Base-by-base conservation (phyloP, 1,140 invertebrate species). In the Aphidius gifuensis region DNA sequence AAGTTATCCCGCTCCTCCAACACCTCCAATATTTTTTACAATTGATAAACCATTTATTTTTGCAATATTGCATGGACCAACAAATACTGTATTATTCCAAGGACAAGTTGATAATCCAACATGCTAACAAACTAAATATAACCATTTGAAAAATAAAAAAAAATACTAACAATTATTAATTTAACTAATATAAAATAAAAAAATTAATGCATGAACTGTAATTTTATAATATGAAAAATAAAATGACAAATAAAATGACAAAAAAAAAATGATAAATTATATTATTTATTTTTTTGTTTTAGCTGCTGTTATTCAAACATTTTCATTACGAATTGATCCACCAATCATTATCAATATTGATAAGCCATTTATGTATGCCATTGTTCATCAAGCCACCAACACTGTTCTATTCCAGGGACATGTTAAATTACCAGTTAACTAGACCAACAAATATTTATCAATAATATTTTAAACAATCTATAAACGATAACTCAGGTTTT, bases 341-440 rank as follows among this genome's bases (percentile, higher is more conserved):
- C 53, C 53, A 43, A 55, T 55, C 11, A 43, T 11, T 16, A 11
- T 55, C 9, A 11, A 43, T 16, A 21, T 55, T 55, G 40, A 55
- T 40, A 55, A 16, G n/a, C 53, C 56, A 23, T 58, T 58, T 39
- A 39, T 47, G 32, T 58, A 47, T 38, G 21, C 44, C n/a, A 58
- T 58, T 38, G 50, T 60, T 46, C 60, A 5, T 11, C 21, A 8
- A 56, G 23, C 38, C 0, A 47, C 46, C 45, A 58, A 61, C n/a
- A 58, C n/a, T 16, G 59, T 65, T 53, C 39, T 61, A 11, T 56
- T 61, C 38, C 56, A 58, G 45, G 56, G 56, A 58, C 44, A 58
- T 38, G n/a, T 58, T 38, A 58, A 23, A 38, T 46, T 47, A 32
- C 56, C 56, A 4, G 5, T 32, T 11, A 56, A 58, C 5, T 46